These are phyloP conservation scores for Clitarchus hookeri DNA, from an alignment of 2,888 invertebrate species.

Conservation along the genomic window DNA sequence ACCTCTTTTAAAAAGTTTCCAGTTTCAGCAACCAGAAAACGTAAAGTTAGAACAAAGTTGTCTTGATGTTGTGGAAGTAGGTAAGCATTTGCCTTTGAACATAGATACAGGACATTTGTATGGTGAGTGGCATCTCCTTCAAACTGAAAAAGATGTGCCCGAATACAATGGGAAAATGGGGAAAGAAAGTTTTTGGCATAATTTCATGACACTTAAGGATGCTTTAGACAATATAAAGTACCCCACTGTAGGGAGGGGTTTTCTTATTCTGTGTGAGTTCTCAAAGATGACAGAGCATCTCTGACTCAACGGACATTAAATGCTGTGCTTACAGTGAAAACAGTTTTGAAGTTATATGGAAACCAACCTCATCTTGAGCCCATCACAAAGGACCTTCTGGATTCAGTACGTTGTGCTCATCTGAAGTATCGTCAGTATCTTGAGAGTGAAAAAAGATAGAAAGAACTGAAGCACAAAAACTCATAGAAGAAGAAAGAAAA, in stretches of 20 bases:
- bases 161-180: neutral
- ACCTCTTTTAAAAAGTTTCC: neutral
- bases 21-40: neutral
- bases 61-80: neutral
- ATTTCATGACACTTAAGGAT: neutral
- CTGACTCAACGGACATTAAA: neutral
- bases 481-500: neutral
- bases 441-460: neutral
- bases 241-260: neutral
- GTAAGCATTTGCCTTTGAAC: neutral
- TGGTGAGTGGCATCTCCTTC: too few species aligned
- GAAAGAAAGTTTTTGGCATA: neutral
- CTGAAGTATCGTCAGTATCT: neutral
- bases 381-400: neutral
- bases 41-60: neutral
- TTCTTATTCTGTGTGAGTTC: neutral
- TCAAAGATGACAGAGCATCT: neutral
- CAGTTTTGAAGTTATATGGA: slow-evolving; percentile 8
- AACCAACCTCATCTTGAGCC: neutral
- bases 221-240: neutral
- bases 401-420: neutral
- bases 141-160: neutral
- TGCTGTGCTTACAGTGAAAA: neutral
- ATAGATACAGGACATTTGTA: neutral
- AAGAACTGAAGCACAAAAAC: too few species aligned